Percentiles rank a stretch among this genome's conserved stretches.
phyloP scores from a whole-genome alignment of 2,888 invertebrate genomes.

The Trisateles emortualis region DNA sequence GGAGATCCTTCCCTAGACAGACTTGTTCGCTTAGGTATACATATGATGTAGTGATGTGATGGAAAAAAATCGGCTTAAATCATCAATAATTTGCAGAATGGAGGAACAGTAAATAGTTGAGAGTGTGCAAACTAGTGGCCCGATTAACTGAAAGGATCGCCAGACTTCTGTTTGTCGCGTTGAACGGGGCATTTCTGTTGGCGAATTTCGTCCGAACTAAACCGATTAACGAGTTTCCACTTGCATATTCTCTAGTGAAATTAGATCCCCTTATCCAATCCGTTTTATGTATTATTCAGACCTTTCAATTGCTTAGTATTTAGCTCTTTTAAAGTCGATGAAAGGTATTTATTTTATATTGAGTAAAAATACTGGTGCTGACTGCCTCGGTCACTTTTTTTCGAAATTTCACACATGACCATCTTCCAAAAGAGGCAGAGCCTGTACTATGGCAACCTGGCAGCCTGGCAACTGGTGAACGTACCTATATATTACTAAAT shows the following conservation, averaged over 20 bases:
- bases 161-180: slow-evolving; percentile 37
- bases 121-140: slow-evolving; percentile 23
- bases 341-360: background rate
- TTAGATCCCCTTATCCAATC: slow-evolving; percentile 31
- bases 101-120: slow-evolving; percentile 25
- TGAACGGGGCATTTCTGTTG: slow-evolving; percentile 40
- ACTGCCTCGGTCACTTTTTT: no score
- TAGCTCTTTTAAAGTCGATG: background rate
- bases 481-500: no score
- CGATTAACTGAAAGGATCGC: slow-evolving; percentile 39
- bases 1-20: no score
- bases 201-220: slow-evolving; percentile 49
- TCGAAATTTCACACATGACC: no score
- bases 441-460: no score
- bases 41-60: no score
- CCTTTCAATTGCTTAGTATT: background rate
- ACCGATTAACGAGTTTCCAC: slow-evolving; percentile 50
- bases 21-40: no score
- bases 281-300: slow-evolving; percentile 21
- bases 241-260: slow-evolving; percentile 37
- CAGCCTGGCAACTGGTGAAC: no score
- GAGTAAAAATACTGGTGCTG: background rate
- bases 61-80: slow-evolving; percentile 5
- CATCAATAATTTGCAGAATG: slow-evolving; percentile 24
- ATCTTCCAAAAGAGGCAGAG: no score